Base-by-base conservation (phyloP, 2,113 vertebrate species). In the Rhea americana region DNA sequence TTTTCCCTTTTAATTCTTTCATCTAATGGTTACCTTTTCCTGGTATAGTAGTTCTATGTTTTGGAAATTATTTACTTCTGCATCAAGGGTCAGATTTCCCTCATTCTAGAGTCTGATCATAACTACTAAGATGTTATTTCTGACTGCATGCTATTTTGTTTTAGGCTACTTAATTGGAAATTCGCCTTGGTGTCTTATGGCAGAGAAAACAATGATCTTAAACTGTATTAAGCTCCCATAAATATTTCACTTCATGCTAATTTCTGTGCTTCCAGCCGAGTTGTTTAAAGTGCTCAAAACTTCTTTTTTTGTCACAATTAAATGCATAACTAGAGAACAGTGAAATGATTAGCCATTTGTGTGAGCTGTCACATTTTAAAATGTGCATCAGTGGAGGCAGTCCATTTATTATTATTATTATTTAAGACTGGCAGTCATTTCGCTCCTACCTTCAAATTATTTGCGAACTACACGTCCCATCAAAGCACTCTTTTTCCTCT, bases 231-330 rank as follows among this genome's bases (percentile, higher is more conserved):
- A 96, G 85, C 68, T 88, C 84, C 90, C 94, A 95, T 97, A 97
- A 97, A 97, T 97, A 97, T 97, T 97, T 97, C 95, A 97, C 89
- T 96, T 91, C 65, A 71, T 96, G 96, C 73, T 98, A 94, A 97
- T 96, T 95, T 92, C 84, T 78, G 25, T 91, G 94, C 89, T 97
- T 97, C 95, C 95, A 95, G 93, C 94, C 81, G 93, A 97, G 83
- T 87, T 95, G 78, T 96, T 96, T 89, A 91, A 96, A 96, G 81
- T 55, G 85, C 75, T 96, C 51, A 43, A 62, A 94, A 85, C 28
- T 61, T 93, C 94, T 96, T 87, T 92, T 95, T 95, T 94, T 61
- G 85, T 85, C 67, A 78, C 79, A 90, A 84, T 95, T 94, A 97
- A 96, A 89, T 91, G 95, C 61, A 93, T 95, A 53, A 83, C 71